These are phyloP conservation scores for Falcunculus frontatus DNA, from an alignment of 2,113 vertebrate species.

Conservation along the genomic window DNA sequence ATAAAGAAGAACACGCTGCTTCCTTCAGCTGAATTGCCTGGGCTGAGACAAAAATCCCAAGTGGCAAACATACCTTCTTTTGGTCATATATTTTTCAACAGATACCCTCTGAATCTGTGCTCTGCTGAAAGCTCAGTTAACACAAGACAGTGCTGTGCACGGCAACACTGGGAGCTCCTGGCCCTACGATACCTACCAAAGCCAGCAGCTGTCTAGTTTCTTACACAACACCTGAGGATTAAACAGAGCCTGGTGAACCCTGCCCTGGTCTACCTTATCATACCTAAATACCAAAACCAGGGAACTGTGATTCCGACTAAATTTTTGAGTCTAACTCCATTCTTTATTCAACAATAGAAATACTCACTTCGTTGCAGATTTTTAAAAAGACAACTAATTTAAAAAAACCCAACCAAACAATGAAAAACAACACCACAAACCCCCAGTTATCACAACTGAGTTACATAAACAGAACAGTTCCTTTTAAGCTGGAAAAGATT, in stretches of 20 bases:
- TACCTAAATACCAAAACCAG: background rate
- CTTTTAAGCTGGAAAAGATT: background rate
- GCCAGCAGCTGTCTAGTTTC: background rate
- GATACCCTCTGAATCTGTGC: background rate
- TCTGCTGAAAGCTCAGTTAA: background rate
- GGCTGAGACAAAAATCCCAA: background rate
- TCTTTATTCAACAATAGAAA: background rate
- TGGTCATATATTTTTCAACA: background rate
- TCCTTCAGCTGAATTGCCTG: background rate
- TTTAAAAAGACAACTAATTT: rapidly evolving
- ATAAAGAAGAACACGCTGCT: background rate
- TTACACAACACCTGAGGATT: background rate
- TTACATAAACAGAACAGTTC: background rate
- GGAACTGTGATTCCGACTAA: background rate
- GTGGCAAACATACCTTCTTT: background rate
- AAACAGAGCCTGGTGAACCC: background rate
- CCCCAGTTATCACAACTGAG: background rate
- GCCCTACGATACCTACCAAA: rapidly evolving
- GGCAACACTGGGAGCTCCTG: background rate
- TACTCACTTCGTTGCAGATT: background rate
- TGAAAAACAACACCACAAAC: background rate
- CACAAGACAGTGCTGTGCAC: background rate
- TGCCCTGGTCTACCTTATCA: background rate
- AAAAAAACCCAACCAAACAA: background rate
- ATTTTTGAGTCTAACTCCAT: background rate